Evolutionary conservation across 2,888 invertebrate genomes (phyloP).

Genomic region (Panzeria rudis): DNA sequence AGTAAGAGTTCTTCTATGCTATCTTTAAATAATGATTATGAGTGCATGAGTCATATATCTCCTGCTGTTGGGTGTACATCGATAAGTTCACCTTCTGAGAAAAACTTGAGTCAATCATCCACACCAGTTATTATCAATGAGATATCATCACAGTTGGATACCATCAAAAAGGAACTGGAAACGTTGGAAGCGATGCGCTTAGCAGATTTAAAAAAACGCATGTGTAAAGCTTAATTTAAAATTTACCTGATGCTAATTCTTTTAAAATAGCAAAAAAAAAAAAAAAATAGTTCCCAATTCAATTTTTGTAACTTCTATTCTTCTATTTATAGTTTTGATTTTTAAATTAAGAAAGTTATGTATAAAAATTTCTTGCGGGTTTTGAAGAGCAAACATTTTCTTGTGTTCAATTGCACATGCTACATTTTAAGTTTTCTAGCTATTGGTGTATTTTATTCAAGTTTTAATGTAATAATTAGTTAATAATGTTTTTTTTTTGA

Average conservation of each 20-base stretch:
- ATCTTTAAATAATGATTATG: background rate
- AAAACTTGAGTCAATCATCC: constrained; percentile 13
- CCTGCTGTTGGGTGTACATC: background rate
- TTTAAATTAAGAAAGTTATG: background rate
- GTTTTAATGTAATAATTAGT: background rate
- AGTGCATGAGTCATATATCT: background rate
- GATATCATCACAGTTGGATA: constrained; percentile 52
- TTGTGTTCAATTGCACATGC: background rate
- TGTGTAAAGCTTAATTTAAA: constrained; percentile 43
- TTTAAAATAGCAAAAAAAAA: background rate
- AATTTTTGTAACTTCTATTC: too few relatives aligned
- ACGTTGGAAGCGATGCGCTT: constrained; percentile 68
- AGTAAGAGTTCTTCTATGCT: background rate
- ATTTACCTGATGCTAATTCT: background rate
- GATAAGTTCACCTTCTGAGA: background rate
- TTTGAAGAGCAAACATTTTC: background rate
- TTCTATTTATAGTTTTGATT: too few relatives aligned
- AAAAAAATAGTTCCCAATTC: background rate
- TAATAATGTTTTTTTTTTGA: background rate
- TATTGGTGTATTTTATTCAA: background rate
- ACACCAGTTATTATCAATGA: constrained; percentile 40
- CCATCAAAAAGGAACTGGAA: constrained; percentile 63
- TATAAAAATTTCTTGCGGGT: background rate
- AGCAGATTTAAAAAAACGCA: constrained; percentile 67
- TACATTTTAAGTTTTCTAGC: background rate